phyloP scores from a whole-genome alignment of 92 coral and sea anemone genomes.

The Galaxea fascicularis region DNA sequence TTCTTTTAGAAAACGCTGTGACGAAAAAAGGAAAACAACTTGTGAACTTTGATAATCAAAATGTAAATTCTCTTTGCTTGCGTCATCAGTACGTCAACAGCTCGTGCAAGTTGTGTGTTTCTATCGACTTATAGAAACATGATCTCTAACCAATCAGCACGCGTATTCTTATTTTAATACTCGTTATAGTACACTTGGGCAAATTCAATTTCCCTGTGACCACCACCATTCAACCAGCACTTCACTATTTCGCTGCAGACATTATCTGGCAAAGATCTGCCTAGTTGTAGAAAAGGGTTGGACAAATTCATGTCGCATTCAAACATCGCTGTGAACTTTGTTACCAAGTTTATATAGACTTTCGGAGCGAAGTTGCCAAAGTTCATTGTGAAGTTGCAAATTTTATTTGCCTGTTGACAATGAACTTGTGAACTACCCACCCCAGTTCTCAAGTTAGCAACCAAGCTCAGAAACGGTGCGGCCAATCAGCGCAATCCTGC shows the following conservation, averaged over 20 bases:
- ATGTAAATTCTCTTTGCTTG: too few species aligned
- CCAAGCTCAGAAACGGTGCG: not conserved
- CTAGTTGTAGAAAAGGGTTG: conserved; percentile 19
- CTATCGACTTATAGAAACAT: too few species aligned
- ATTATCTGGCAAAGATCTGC: conserved; percentile 11
- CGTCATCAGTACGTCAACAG: too few species aligned
- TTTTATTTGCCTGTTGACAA: conserved; percentile 11
- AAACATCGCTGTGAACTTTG: not conserved
- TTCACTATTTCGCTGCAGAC: conserved; percentile 14
- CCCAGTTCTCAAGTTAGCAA: conserved; percentile 2
- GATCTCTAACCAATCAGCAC: too few species aligned
- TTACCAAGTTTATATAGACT: not conserved
- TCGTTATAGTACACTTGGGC: not conserved
- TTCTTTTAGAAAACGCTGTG: too few species aligned
- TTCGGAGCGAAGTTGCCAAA: not conserved
- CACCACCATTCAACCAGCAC: conserved; percentile 28
- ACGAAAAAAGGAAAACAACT: too few species aligned
- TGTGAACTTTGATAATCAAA: too few species aligned
- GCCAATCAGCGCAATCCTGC: too few species aligned
- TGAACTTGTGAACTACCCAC: not conserved
- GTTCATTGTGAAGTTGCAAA: not conserved
- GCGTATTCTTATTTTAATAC: too few species aligned
- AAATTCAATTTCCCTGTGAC: not conserved
- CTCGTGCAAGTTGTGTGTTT: too few species aligned
- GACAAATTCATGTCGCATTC: not conserved